Conservation (phyloP, 2,888 invertebrate genomes). For the Drosophila merina region DNA sequence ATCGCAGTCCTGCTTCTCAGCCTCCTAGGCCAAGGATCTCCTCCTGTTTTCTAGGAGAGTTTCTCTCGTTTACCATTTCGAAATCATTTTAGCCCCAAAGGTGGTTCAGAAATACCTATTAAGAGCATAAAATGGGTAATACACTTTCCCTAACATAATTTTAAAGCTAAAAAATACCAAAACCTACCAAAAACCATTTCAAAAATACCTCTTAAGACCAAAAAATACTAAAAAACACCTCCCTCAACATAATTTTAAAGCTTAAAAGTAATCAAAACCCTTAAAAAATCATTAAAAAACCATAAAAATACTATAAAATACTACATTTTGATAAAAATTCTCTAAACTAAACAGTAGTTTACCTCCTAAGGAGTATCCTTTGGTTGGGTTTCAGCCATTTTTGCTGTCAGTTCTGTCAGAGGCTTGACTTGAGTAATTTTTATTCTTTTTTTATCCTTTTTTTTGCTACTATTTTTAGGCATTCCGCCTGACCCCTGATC, state of each 20-base stretch:
- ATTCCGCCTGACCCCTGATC: constrained; percentile 22
- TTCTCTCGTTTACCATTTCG: neutral
- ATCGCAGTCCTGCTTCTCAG: constrained; percentile 46
- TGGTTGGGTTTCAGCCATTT: neutral
- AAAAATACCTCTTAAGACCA: no score
- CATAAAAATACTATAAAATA: no score
- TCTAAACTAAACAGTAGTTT: neutral
- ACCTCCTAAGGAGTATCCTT: neutral
- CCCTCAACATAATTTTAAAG: no score
- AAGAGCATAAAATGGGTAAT: no score
- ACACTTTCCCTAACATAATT: no score
- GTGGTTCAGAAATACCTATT: no score
- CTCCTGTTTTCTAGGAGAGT: neutral
- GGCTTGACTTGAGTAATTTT: neutral
- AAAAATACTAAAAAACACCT: no score
- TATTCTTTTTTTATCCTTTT: constrained; percentile 37
- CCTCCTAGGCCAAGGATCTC: neutral
- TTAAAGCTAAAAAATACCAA: no score
- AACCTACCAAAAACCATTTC: no score
- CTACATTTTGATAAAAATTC: no score
- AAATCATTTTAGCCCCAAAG: neutral
- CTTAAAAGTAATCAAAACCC: no score
- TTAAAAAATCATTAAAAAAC: no score
- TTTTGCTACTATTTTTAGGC: constrained; percentile 24
- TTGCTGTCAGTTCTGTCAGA: constrained; percentile 2